Evolutionary conservation across 2,113 vertebrate genomes (phyloP), one percentile per base, ranked within the genome.

Genomic region (Coreoperca whiteheadi): DNA sequence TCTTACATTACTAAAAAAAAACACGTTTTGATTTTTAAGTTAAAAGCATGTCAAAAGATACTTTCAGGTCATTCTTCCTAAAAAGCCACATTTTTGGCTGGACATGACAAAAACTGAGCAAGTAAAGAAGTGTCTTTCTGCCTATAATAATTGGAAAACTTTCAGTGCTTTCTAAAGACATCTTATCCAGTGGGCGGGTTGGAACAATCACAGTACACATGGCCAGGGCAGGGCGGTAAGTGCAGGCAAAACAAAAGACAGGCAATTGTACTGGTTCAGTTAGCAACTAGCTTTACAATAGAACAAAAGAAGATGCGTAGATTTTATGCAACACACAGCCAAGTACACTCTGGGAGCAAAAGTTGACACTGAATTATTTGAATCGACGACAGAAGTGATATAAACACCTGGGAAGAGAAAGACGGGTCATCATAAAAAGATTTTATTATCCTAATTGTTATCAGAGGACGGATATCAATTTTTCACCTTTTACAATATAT

Each of bases 401-500:
- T 15, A 34, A 73, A 68, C 1, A 1, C 20, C 34, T 20, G 20
- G 12, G 30, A 43, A 60, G 14, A 77, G 32, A 81, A 46, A 68
- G 28, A 21, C 53, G 2, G 3, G 25, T 72, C 65, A 74, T 94
- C 87, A 94, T 90, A 94, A 93, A 94, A 93, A 87, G 25, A 53
- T 94, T 94, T 95, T 94, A 94, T 94, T 95, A 90, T 85, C 91
- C 89, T 91, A 92, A 90, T 88, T 81, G 81, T 94, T 90, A 83
- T 90, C 73, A 69, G 87, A 81, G 88, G 89, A 92, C 82, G 73
- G 77, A 89, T 89, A 91, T 91, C 82, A 85, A 79, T 86, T 86
- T 69, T 73, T 64, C 83, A 90, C 75, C 88, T 91, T 94, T 91
- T 94, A 95, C 94, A 94, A 93, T 95, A 91, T 91, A 92, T 93